Evolutionary conservation across 2,888 invertebrate species (phyloP).

Genomic region (Cephonodes hylas): DNA sequence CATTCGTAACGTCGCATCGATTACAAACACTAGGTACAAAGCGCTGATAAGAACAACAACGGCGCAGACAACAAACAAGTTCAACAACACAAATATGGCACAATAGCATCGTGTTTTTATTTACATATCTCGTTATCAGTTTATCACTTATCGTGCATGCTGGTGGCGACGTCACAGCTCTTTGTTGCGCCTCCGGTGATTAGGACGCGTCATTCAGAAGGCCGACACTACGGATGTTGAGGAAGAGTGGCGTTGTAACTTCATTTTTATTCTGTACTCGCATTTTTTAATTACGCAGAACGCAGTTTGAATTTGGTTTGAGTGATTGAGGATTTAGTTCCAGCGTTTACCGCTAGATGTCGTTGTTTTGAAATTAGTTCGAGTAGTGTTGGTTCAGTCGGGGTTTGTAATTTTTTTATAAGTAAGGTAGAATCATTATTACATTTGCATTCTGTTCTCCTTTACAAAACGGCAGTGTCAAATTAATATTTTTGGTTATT

Average conservation of each 20-base stretch:
- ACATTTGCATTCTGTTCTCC: too few species aligned
- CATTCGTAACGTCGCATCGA: neutral
- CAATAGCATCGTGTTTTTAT: constrained; percentile 21
- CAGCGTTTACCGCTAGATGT: neutral
- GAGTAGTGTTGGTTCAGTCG: too few species aligned
- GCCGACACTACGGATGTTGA: neutral
- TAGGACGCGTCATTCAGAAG: neutral
- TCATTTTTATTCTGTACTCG: neutral
- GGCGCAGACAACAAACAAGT: constrained; percentile 12
- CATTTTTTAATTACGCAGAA: neutral
- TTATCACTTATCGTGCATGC: constrained; percentile 2
- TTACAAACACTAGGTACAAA: too few species aligned
- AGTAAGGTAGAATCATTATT: too few species aligned
- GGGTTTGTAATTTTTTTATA: too few species aligned
- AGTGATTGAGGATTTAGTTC: neutral
- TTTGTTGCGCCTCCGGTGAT: constrained; percentile 4
- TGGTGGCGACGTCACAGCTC: constrained; percentile 3
- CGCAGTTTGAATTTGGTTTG: too few species aligned
- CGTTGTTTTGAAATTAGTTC: neutral
- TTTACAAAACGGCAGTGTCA: too few species aligned
- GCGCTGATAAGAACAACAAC: neutral
- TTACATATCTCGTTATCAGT: constrained; percentile 1
- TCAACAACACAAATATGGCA: constrained; percentile 28
- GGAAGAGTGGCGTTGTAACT: neutral
- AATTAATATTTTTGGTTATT: too few species aligned